Evolutionary conservation across 2,113 vertebrate genomes (phyloP).

Genomic region (Dicaeum eximium): DNA sequence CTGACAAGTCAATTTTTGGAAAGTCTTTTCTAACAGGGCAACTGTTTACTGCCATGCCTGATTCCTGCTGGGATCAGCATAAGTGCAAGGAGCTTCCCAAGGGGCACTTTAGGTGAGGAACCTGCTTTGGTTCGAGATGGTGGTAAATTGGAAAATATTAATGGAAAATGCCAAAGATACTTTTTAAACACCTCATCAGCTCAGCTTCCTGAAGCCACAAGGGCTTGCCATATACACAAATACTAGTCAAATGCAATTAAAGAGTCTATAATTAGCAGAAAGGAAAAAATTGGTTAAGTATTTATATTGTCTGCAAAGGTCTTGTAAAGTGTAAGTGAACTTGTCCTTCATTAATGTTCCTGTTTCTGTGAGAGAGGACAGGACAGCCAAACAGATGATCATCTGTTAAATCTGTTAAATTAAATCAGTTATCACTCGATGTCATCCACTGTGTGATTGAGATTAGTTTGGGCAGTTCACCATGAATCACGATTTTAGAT

Average conservation of each 20-base stretch:
- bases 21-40: neutral
- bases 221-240: neutral
- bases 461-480: neutral
- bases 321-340: neutral
- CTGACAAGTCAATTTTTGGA: neutral
- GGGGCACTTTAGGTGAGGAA: neutral
- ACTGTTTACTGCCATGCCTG: neutral
- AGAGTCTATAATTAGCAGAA: neutral
- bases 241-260: neutral
- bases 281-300: neutral
- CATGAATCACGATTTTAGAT: conserved; percentile 14
- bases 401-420: neutral
- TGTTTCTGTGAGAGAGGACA: neutral
- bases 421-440: neutral
- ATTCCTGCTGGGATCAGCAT: neutral
- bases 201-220: neutral
- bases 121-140: neutral
- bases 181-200: neutral
- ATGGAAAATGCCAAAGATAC: neutral
- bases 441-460: neutral
- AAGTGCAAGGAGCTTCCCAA: neutral
- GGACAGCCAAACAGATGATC: neutral
- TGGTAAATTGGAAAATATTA: neutral
- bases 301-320: neutral
- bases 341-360: neutral